phyloP scores from a whole-genome alignment of 2,113 vertebrate species.

The Ivindomyrus marchei region DNA sequence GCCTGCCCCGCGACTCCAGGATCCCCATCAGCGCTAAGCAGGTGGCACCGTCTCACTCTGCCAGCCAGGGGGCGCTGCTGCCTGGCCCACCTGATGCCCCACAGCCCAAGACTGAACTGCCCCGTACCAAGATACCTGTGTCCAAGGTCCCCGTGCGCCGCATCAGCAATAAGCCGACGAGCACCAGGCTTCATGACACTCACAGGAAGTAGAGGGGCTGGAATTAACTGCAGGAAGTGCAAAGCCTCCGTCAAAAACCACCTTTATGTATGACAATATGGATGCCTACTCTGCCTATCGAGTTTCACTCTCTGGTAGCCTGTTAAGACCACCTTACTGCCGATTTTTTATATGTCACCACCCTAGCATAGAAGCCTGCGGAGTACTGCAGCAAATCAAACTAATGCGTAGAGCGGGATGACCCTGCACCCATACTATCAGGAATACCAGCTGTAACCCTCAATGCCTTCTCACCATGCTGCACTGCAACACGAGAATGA shows the following conservation, averaged over 20 bases:
- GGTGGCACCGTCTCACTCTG: conserved; percentile 67
- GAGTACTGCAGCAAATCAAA: neutral
- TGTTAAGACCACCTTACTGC: neutral
- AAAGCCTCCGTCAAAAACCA: conserved; percentile 31
- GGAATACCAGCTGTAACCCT: neutral
- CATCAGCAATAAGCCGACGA: conserved; percentile 72
- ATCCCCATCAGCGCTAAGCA: conserved; percentile 80
- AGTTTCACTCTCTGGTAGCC: neutral
- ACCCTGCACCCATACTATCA: neutral
- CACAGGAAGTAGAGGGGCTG: conserved; percentile 70
- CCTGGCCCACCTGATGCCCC: conserved; percentile 60
- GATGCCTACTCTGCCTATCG: conserved; percentile 1
- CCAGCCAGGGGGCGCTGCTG: conserved; percentile 68
- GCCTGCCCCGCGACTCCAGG: conserved; percentile 83
- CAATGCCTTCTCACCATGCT: conserved; percentile 6
- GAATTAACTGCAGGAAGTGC: neutral
- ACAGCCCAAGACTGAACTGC: conserved; percentile 70
- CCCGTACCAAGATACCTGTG: conserved; percentile 89
- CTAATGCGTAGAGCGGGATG: neutral
- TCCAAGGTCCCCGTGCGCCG: conserved; percentile 90
- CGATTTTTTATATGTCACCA: neutral
- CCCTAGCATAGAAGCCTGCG: neutral
- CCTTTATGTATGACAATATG: conserved; percentile 17
- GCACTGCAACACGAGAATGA: neutral
- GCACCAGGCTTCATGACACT: conserved; percentile 58